phyloP scores from a whole-genome alignment of 2,797 vertebrate species.

The Poeciliopsis turneri region DNA sequence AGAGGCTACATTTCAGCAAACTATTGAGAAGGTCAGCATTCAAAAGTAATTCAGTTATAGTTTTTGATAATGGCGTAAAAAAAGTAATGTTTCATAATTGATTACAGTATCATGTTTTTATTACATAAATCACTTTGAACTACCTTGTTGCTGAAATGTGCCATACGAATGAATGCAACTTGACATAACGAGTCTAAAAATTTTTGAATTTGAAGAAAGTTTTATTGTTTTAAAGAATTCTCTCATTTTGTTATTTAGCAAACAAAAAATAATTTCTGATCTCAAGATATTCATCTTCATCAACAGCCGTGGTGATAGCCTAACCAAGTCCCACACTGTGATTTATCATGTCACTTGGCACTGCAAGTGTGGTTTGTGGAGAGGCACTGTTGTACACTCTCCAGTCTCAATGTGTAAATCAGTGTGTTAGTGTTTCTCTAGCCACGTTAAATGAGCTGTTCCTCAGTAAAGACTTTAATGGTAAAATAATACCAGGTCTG shows the following conservation, averaged over 20 bases:
- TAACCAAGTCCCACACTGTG: conserved; percentile 21
- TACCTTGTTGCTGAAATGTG: no score
- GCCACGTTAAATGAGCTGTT: conserved; percentile 22
- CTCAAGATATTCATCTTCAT: conserved; percentile 18
- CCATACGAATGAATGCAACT: no score
- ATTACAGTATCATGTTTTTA: no score
- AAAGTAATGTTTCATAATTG: no score
- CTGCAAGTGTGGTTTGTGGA: conserved; percentile 37
- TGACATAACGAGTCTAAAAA: neutral
- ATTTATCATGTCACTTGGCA: conserved; percentile 33
- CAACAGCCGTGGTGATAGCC: conserved; percentile 26
- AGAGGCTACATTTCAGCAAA: neutral
- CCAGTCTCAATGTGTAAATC: conserved; percentile 26
- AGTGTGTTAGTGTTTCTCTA: conserved; percentile 28
- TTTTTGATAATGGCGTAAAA: no score
- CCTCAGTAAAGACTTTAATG: conserved; percentile 37
- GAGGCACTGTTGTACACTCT: conserved; percentile 5
- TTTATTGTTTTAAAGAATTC: neutral
- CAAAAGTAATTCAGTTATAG: neutral
- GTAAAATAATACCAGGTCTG: conserved; percentile 26
- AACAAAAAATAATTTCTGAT: neutral
- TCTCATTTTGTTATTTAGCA: neutral
- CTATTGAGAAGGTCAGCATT: neutral
- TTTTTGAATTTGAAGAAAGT: neutral
- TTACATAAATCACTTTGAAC: no score